Evolutionary conservation across 2,888 invertebrate species (phyloP).

Genomic region (Suillia variegata): DNA sequence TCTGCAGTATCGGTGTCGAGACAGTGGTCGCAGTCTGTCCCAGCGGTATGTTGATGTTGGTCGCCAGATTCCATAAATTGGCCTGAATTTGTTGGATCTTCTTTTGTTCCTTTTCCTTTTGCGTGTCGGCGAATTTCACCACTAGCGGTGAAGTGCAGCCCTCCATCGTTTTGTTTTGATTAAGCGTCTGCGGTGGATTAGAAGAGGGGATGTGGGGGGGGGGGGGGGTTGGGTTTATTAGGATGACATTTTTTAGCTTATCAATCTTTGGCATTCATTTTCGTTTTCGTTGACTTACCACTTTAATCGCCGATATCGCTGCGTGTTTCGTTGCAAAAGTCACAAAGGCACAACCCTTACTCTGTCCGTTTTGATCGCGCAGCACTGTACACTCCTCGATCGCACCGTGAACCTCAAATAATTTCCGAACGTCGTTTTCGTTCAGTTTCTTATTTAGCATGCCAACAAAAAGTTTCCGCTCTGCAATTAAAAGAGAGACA

Average conservation of each 20-base stretch:
- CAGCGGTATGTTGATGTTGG: slow-evolving; percentile 63
- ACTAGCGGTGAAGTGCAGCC: slow-evolving; percentile 98
- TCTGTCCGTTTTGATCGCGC: slow-evolving; percentile 91
- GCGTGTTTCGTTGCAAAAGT: slow-evolving; percentile 97
- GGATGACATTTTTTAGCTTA: too few species aligned
- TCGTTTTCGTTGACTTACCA: slow-evolving; percentile 56
- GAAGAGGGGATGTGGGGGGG: background rate
- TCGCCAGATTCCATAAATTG: slow-evolving; percentile 85
- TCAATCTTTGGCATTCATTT: too few species aligned
- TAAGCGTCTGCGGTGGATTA: slow-evolving; percentile 74
- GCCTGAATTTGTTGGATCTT: slow-evolving; percentile 93
- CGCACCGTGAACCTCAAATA: slow-evolving; percentile 92
- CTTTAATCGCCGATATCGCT: slow-evolving; percentile 96
- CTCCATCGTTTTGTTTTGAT: slow-evolving; percentile 99
- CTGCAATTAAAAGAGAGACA: slow-evolving; percentile 62
- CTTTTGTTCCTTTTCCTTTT: slow-evolving; percentile 98
- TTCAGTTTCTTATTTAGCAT: slow-evolving; percentile 96
- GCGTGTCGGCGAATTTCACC: slow-evolving; percentile 99
- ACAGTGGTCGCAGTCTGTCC: slow-evolving; percentile 63
- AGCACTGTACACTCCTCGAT: slow-evolving; percentile 99
- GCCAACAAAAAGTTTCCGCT: slow-evolving; percentile 97
- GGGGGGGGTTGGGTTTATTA: background rate
- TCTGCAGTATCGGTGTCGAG: slow-evolving; percentile 62
- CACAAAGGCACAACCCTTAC: slow-evolving; percentile 99
- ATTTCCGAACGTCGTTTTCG: slow-evolving; percentile 90